Base-by-base conservation (phyloP, 2,888 invertebrate species). In the Baronia brevicornis region DNA sequence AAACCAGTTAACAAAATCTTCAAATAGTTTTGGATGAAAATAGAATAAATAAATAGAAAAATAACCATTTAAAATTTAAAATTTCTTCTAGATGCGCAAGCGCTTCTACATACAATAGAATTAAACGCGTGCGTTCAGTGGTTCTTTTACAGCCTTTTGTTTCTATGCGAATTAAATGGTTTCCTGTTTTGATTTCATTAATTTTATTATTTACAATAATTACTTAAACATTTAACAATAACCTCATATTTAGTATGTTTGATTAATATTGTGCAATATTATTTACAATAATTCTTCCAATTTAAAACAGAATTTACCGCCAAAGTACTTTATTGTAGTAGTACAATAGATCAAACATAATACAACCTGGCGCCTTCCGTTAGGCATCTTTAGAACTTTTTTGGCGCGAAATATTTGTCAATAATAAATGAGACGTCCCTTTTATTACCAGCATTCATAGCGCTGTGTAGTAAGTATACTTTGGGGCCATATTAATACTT, bases 391-490 rank as follows among this genome's bases (percentile, higher is more conserved):
- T 66, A 57, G 61, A 58, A 57, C 66, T 74, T 68, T 75, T 75
- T 71, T 48, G 55, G 58, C 60, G 74, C 73, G 78, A 79, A 80
- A 80, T 80, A 80, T 82, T 80, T 82, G 78, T 80, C 75, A 82
- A 80, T 79, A 82, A 79, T 82, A 80, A 82, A 78, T 80, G 75
- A 82, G 80, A 78, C 74, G 77, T 82, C 65, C 73, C 57, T 73
- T 80, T 79, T 80, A 80, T 77, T 68, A 63, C 60, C 50, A 54
- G 61, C 67, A 67, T 71, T 69, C 64, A 67, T 62, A 48, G 63
- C n/a, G 46, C 55, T 49, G 53, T 58, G 60, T 55, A 50, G n/a
- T n/a, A 48, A 58, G 56, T 61, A 55, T 55, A 62, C 65, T 60
- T 63, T 61, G 60, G 60, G 64, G 51, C 60, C 64, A 59, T 61